Conservation (phyloP, 2,888 invertebrate genomes). For the Junonia oenone region DNA sequence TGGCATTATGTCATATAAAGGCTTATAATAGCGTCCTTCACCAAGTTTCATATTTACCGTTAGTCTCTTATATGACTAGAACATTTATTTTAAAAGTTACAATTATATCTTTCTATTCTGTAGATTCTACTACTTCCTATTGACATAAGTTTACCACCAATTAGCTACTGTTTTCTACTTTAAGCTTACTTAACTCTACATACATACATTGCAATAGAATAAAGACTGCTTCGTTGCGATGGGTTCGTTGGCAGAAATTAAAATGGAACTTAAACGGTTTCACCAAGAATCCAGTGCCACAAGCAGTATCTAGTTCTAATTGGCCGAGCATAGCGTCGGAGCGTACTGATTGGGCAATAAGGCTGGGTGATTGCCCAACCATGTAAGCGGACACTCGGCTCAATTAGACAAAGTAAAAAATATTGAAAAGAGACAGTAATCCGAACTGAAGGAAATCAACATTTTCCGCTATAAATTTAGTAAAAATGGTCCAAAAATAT, state of each 20-base stretch:
- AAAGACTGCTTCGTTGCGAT: constrained; percentile 49
- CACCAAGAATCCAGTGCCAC: constrained; percentile 50
- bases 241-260: constrained; percentile 48
- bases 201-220: constrained; percentile 72
- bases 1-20: constrained; percentile 65
- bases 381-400: constrained; percentile 77
- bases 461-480: constrained; percentile 45
- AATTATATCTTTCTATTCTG: constrained; percentile 63
- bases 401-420: constrained; percentile 55
- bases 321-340: constrained; percentile 58
- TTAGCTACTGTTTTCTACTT: constrained; percentile 62
- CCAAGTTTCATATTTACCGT: constrained; percentile 71
- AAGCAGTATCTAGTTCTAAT: constrained; percentile 59
- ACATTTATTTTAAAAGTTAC: constrained; percentile 68
- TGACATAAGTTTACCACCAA: constrained; percentile 79
- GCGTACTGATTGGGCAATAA: constrained; percentile 84
- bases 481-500: constrained; percentile 73
- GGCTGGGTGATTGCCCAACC: constrained; percentile 87
- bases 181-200: constrained; percentile 76
- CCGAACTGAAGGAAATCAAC: constrained; percentile 25
- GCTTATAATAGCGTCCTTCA: constrained; percentile 77
- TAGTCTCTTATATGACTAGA: constrained; percentile 68
- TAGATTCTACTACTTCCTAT: constrained; percentile 65
- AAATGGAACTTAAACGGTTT: constrained; percentile 37
- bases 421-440: constrained; percentile 34